Percentiles rank a stretch among this genome's conserved stretches.
These are phyloP conservation scores for Caranx ignobilis DNA, from an alignment of 2,113 vertebrate species.

Conservation along the genomic window DNA sequence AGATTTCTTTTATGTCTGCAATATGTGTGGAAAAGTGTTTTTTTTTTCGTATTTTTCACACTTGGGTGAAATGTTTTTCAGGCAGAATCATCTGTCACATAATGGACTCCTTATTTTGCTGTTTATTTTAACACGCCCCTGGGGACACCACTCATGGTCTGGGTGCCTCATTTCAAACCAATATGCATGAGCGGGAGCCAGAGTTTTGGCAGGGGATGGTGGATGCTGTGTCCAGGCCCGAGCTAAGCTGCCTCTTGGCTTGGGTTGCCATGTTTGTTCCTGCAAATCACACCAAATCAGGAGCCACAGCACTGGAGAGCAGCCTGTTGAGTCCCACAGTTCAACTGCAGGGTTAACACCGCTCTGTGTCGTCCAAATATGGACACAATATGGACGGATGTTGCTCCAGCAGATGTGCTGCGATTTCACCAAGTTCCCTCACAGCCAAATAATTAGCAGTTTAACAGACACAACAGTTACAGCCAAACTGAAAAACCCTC, in stretches of 20 bases:
- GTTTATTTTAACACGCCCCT: slow-evolving; percentile 35
- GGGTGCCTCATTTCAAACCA: slow-evolving; percentile 41
- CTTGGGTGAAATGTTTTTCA: slow-evolving; percentile 26
- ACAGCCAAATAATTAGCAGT: background rate
- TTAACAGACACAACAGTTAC: background rate
- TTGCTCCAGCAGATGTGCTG: background rate
- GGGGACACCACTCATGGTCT: slow-evolving; percentile 22
- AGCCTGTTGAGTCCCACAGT: slow-evolving; percentile 13
- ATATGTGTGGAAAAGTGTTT: background rate
- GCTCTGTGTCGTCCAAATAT: slow-evolving; percentile 25
- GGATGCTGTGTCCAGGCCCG: slow-evolving; percentile 34
- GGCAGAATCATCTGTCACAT: slow-evolving; percentile 17
- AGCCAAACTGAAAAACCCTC: too few species aligned
- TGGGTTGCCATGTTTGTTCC: slow-evolving; percentile 20
- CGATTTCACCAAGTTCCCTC: background rate
- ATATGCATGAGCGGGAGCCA: slow-evolving; percentile 17
- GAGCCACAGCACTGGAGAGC: slow-evolving; percentile 24
- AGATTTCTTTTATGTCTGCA: background rate
- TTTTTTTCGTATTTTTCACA: slow-evolving; percentile 5
- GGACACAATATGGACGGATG: background rate
- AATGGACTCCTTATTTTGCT: slow-evolving; percentile 15
- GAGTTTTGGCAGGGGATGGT: slow-evolving; percentile 39
- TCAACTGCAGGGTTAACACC: slow-evolving; percentile 33
- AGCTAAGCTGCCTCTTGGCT: slow-evolving; percentile 61
- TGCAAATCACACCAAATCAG: slow-evolving; percentile 61